Base-by-base conservation (phyloP, 2,113 vertebrate species). In the Glaucidium brasilianum region DNA sequence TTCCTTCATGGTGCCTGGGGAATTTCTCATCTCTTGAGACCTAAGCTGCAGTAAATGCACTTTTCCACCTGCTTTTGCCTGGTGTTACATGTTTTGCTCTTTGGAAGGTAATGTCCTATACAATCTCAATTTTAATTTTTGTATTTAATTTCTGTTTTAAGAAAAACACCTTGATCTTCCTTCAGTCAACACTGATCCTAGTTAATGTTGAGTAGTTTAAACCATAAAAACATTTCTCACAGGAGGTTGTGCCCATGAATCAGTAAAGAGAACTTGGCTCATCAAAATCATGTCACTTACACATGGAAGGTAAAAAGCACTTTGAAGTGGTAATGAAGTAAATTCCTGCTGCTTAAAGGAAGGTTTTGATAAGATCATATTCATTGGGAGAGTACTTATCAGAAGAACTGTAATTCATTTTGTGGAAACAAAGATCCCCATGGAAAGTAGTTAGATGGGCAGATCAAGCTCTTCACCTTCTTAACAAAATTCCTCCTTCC, bases 301-400 rank as follows among this genome's bases (percentile, higher is more conserved):
- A 95, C 62, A 56, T 52, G 58, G 86, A 97, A 95, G 94, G 84
- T 76, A 93, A 88, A 94, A 97, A 92, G 39, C 74, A 56, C 96
- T 97, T 98, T 97, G 96, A 98, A 97, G 97, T 98, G 97, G 97
- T 98, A 96, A 92, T 93, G 87, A 88, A 95, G 95, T 83, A 85
- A 95, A 96, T 96, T 97, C 96, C 96, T 97, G 93, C 86, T 94
- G 91, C 89, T 96, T 85, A 96, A 97, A 95, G 97, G 97, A 96
- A 97, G 96, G 86, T 94, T 94, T 78, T 95, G 98, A 96, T 98
- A 97, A 98, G 96, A 97, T 98, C 95, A 80, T n/a, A 83, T 97
- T 98, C 60, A 74, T 95, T 98, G 96, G 84, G 84, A 92, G 95
- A 92, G 90, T 64, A 71, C 72, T 95, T 95, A 85, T 78, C 96